Conservation (phyloP, 2,113 vertebrate genomes). For the Poeciliopsis turrubarensis region DNA sequence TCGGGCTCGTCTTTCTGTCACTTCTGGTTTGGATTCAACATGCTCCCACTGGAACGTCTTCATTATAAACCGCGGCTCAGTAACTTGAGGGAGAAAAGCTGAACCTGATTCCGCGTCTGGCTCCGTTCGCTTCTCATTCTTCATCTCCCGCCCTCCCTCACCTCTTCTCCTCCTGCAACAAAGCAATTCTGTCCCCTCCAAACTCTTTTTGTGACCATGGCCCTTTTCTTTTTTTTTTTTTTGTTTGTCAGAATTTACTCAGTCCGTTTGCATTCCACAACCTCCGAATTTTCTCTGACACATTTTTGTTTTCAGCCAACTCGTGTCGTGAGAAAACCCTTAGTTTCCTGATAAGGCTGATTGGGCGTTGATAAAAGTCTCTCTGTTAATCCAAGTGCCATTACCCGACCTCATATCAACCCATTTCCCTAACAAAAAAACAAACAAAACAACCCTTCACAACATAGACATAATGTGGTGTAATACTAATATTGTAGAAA, state of each 20-base stretch:
- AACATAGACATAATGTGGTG: background rate
- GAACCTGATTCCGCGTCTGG: conserved; percentile 49
- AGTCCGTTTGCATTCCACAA: conserved; percentile 35
- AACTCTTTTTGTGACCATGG: background rate
- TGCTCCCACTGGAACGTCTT: conserved; percentile 41
- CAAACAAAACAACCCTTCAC: background rate
- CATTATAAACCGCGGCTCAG: conserved; percentile 41
- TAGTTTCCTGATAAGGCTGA: conserved; percentile 66
- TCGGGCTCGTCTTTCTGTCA: conserved; percentile 53
- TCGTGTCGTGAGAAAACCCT: conserved; percentile 68
- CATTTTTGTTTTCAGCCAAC: conserved; percentile 28
- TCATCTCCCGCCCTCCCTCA: conserved; percentile 45
- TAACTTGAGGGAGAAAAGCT: conserved; percentile 14
- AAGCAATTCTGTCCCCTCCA: conserved; percentile 24
- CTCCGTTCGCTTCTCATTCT: conserved; percentile 26
- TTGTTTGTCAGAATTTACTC: conserved; percentile 17
- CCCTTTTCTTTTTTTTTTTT: conserved; percentile 2
- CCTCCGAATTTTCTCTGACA: conserved; percentile 16
- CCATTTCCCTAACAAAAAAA: background rate
- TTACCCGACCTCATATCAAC: conserved; percentile 36
- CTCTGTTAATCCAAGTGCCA: conserved; percentile 40
- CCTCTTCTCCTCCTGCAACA: conserved; percentile 13
- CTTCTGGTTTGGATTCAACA: conserved; percentile 58
- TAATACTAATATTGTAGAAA: background rate
- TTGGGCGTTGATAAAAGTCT: conserved; percentile 66